A percentile compares a stretch with the other conserved stretches of the same genome.
phyloP scores from a whole-genome alignment of 2,888 invertebrate species.

The Plebejus argus region DNA sequence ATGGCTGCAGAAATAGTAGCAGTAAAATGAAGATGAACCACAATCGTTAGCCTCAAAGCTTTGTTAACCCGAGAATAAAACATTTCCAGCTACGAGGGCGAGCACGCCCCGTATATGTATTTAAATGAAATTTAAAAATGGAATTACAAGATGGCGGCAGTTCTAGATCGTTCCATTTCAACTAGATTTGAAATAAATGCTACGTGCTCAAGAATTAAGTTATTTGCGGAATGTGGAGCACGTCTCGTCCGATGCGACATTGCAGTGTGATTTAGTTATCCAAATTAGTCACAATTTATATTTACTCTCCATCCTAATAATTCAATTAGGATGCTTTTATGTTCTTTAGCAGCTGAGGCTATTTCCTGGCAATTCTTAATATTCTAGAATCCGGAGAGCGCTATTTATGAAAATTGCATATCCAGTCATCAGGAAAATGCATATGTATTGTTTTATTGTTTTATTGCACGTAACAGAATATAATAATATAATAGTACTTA shows the following conservation, averaged over 20 bases:
- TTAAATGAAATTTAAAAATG: constrained; percentile 21
- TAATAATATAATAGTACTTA: no score
- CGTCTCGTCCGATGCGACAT: constrained; percentile 5
- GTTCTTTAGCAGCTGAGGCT: background rate
- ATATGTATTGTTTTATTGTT: background rate
- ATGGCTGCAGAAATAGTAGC: background rate
- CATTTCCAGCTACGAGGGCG: constrained; percentile 12
- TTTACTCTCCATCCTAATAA: background rate
- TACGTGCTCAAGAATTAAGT: constrained; percentile 31
- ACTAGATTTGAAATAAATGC: constrained; percentile 25
- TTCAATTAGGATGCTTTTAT: constrained; percentile 1
- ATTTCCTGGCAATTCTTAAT: background rate
- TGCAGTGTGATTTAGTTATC: constrained; percentile 20
- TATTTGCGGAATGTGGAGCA: constrained; percentile 23
- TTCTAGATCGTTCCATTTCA: constrained; percentile 28
- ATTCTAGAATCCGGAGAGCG: background rate
- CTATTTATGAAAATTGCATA: background rate
- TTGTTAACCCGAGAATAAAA: constrained; percentile 9
- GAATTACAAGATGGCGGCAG: constrained; percentile 21
- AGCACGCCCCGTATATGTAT: constrained; percentile 14
- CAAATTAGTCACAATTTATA: constrained; percentile 22
- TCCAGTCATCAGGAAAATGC: background rate
- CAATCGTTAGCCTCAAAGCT: constrained; percentile 13
- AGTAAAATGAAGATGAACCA: background rate
- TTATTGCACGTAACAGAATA: background rate